Conservation (phyloP, 2,888 invertebrate genomes). For the Pseudococcus longispinus region DNA sequence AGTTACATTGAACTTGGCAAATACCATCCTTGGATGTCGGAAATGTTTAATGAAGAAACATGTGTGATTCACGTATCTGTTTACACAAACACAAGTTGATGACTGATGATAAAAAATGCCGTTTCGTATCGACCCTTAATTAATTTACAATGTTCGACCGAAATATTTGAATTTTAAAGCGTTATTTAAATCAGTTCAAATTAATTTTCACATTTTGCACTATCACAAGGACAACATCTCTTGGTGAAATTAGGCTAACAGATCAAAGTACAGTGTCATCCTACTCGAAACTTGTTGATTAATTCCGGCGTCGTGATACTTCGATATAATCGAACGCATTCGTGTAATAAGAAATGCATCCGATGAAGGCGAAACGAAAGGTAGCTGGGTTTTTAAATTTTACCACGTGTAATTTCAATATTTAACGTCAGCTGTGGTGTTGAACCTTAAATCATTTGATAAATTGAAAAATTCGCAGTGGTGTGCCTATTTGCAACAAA, state of each 20-base stretch:
- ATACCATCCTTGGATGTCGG: constrained; percentile 29
- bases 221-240: background rate
- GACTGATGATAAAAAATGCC: constrained; percentile 21
- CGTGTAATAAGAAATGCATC: background rate
- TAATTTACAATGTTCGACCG: constrained; percentile 29
- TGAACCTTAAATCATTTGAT: background rate
- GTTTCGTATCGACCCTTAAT: constrained; percentile 24
- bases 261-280: background rate
- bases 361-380: background rate
- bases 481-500: background rate
- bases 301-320: too few relatives aligned
- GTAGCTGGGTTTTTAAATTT: background rate
- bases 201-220: constrained; percentile 24
- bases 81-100: constrained; percentile 33
- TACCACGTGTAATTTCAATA: background rate
- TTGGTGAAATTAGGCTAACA: background rate
- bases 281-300: too few relatives aligned
- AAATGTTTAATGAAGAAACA: constrained; percentile 36
- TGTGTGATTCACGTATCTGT: constrained; percentile 39
- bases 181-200: constrained; percentile 33
- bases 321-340: background rate
- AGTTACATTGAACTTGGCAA: constrained; percentile 45
- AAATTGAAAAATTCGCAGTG: background rate
- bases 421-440: background rate
- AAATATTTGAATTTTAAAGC: constrained; percentile 42